Percentiles rank a stretch among this genome's conserved stretches.
Conservation (phyloP, 2,888 invertebrate species). For the Tenodera sinensis region DNA sequence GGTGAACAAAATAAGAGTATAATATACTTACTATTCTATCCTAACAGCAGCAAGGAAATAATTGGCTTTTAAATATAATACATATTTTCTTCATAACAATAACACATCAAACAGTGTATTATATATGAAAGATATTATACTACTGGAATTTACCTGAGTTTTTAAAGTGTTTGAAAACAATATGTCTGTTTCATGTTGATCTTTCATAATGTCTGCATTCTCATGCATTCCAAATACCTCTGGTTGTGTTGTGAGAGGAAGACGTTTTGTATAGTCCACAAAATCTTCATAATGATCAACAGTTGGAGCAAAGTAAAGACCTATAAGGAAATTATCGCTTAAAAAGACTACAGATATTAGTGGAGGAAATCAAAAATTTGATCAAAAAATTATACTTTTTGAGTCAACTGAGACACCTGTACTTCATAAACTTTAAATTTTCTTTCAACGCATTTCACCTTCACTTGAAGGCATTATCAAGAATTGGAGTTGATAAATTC, state of each 20-base stretch:
- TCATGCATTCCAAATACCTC: conserved; percentile 89
- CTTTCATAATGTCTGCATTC: conserved; percentile 90
- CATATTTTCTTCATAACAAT: neutral
- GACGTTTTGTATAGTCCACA: conserved; percentile 59
- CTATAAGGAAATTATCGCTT: conserved; percentile 41
- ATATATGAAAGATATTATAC: neutral
- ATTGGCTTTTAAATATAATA: neutral
- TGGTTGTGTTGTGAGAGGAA: conserved; percentile 77
- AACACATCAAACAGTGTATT: no score
- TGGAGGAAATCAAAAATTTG: neutral
- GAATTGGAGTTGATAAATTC: no score
- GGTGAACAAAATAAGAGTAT: neutral
- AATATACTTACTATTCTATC: conserved; percentile 46
- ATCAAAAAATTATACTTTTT: no score
- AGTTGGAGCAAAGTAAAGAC: conserved; percentile 67
- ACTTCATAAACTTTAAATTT: no score
- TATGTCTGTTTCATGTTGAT: conserved; percentile 79
- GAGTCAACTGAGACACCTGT: no score
- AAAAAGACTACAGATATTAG: neutral
- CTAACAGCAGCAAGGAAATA: conserved; percentile 37
- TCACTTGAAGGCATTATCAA: no score
- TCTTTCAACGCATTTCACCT: no score
- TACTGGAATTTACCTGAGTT: conserved; percentile 61
- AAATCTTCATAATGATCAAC: conserved; percentile 70
- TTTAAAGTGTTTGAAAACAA: conserved; percentile 69